These are phyloP conservation scores for Lasioglossum marginatum DNA, from an alignment of 2,888 invertebrate genomes.

Conservation along the genomic window DNA sequence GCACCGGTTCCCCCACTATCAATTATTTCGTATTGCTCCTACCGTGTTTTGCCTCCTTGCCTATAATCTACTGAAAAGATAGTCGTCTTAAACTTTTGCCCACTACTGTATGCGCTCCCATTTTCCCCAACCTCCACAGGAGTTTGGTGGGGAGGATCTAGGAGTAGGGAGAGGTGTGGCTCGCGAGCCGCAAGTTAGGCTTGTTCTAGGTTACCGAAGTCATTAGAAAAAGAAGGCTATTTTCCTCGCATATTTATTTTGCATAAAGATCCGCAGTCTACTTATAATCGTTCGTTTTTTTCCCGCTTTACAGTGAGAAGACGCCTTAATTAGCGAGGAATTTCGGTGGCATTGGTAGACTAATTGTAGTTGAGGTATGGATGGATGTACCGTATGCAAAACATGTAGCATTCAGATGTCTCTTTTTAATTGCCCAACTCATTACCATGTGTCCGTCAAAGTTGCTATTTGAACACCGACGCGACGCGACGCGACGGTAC, in stretches of 20 bases:
- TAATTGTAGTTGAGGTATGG: not conserved
- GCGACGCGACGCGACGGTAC: not conserved
- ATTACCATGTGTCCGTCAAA: not conserved
- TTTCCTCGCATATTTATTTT: too few relatives aligned
- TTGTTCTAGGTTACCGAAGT: not conserved
- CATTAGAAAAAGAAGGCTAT: not conserved
- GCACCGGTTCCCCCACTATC: too few relatives aligned
- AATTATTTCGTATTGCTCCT: too few relatives aligned
- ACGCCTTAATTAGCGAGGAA: not conserved
- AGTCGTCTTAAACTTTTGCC: too few relatives aligned
- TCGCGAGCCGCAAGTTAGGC: not conserved
- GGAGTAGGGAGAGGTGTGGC: too few relatives aligned
- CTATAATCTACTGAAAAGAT: too few relatives aligned
- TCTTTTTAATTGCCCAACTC: conserved; percentile 2
- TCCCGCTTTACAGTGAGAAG: not conserved
- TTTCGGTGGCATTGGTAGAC: not conserved
- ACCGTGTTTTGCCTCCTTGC: too few relatives aligned
- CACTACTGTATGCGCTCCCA: too few relatives aligned
- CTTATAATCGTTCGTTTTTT: not conserved
- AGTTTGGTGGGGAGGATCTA: too few relatives aligned
- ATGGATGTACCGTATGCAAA: not conserved
- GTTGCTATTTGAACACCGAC: not conserved
- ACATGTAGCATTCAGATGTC: not conserved
- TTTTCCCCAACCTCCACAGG: too few relatives aligned
- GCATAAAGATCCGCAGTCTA: not conserved